phyloP scores from a whole-genome alignment of 2,797 vertebrate species.

The Lepus townsendii region DNA sequence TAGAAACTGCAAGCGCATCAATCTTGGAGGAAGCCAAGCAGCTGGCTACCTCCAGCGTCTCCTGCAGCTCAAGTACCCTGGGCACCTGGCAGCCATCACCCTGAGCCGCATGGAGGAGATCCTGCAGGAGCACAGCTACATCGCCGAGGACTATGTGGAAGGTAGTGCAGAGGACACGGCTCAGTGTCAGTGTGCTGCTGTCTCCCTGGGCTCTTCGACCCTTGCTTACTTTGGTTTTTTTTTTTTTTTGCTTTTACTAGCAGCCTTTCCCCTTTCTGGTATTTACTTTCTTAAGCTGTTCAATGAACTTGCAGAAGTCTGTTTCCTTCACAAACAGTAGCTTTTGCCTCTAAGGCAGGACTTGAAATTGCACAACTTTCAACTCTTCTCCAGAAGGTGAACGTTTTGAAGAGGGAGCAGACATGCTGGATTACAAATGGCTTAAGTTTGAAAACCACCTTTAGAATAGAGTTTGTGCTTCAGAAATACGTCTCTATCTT shows the following conservation, averaged over 20 bases:
- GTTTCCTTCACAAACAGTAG: background rate
- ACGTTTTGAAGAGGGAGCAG: background rate
- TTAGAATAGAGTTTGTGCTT: background rate
- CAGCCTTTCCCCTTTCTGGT: background rate
- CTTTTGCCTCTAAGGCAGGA: background rate
- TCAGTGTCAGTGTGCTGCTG: background rate
- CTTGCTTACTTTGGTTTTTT: background rate
- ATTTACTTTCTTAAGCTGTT: background rate
- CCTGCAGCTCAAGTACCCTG: constrained; percentile 97
- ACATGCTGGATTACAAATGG: background rate
- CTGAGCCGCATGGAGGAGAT: constrained; percentile 99
- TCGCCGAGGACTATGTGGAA: constrained; percentile 94
- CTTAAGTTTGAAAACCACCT: background rate
- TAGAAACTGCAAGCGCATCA: constrained; percentile 96
- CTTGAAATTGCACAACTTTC: background rate
- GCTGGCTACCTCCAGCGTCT: constrained; percentile 96
- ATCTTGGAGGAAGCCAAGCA: constrained; percentile 96
- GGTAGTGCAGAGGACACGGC: constrained; percentile 86
- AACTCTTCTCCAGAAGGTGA: background rate
- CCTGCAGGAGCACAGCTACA: constrained; percentile 96
- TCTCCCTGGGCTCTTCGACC: background rate
- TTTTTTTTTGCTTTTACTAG: background rate
- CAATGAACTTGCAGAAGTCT: background rate
- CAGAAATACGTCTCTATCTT: background rate
- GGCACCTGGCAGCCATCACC: constrained; percentile 94